Percentiles rank a stretch among this genome's conserved stretches.
phyloP scores from a whole-genome alignment of 2,888 invertebrate species.

The Aphidoletes aphidimyza region DNA sequence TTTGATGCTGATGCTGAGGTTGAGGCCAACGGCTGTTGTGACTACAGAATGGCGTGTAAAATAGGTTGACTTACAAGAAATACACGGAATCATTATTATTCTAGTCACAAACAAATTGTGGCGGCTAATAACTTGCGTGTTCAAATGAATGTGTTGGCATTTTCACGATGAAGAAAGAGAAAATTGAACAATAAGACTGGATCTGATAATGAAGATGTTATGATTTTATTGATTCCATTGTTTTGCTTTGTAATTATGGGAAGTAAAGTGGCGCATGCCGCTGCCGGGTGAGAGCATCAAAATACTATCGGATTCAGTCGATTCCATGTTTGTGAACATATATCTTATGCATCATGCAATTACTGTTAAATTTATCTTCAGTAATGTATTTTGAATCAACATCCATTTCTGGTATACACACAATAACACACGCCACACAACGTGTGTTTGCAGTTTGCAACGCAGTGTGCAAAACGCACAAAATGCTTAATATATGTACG shows the following conservation, averaged over 20 bases:
- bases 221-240: slow-evolving; percentile 16
- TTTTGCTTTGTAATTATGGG: slow-evolving; percentile 1
- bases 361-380: not conserved
- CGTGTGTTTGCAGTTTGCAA: not conserved
- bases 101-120: not conserved
- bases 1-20: not conserved
- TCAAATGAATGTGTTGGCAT: no score
- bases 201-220: slow-evolving; percentile 31
- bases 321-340: not conserved
- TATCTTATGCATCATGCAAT: not conserved
- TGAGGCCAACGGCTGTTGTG: no score
- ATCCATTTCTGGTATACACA: not conserved
- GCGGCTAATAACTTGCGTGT: no score
- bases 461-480: not conserved
- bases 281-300: not conserved
- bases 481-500: no score
- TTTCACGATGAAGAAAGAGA: not conserved
- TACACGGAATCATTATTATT: not conserved
- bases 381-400: not conserved
- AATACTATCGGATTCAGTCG: not conserved
- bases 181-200: slow-evolving; percentile 3
- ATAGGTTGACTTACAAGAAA: not conserved
- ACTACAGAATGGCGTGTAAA: not conserved
- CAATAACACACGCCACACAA: not conserved
- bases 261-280: not conserved